phyloP scores from a whole-genome alignment of 2,888 invertebrate genomes.

The Drepana falcataria region DNA sequence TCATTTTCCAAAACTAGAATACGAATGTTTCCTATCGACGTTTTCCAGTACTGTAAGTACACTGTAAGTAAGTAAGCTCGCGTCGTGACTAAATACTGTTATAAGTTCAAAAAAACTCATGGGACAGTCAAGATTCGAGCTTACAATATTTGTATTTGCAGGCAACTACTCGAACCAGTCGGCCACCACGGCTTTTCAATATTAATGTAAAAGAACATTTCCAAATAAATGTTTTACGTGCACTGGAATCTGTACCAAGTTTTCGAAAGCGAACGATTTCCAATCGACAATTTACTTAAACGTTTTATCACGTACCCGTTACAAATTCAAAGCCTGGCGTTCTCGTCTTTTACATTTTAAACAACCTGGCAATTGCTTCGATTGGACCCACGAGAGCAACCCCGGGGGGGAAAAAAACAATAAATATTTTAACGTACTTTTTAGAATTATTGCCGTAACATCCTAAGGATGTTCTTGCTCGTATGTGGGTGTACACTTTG shows the following conservation, averaged over 20 bases:
- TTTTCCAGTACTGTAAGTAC: no score
- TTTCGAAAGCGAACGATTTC: conserved; percentile 2
- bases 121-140: no score
- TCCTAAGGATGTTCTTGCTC: no score
- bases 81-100: no score
- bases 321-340: conserved; percentile 40
- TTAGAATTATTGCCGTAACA: background rate
- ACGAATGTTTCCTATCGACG: no score
- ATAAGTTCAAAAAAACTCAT: no score
- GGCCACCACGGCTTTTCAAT: no score
- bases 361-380: conserved; percentile 28
- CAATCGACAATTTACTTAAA: conserved; percentile 32
- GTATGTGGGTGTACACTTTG: no score
- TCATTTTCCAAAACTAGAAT: no score
- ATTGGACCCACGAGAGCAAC: conserved; percentile 22
- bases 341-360: conserved; percentile 41
- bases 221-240: conserved; percentile 1
- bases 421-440: conserved; percentile 21
- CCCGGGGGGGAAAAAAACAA: conserved; percentile 8
- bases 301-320: conserved; percentile 42
- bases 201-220: background rate
- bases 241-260: background rate
- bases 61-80: no score
- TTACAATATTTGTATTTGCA: no score
- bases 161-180: no score